phyloP scores from a whole-genome alignment of 2,113 vertebrate species.

The Triplophysa tibetana region DNA sequence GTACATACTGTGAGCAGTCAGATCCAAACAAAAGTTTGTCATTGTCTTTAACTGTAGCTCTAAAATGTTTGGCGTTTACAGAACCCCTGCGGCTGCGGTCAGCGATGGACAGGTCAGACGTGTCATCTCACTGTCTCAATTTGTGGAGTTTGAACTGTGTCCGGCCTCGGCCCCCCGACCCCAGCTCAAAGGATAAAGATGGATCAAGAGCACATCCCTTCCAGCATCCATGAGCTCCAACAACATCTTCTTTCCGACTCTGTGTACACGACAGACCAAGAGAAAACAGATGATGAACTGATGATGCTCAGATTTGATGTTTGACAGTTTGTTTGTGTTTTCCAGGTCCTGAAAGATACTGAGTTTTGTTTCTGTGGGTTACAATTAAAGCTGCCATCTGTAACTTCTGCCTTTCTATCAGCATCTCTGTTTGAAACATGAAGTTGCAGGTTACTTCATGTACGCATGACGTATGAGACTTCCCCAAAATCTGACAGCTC shows the following conservation, averaged over 20 bases:
- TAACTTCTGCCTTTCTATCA: too few relatives aligned
- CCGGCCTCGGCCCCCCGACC: conserved; percentile 13
- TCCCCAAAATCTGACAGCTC: too few relatives aligned
- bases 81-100: not conserved
- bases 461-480: too few relatives aligned
- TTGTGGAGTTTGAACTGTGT: conserved; percentile 35
- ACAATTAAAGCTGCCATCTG: too few relatives aligned
- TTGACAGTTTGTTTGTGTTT: not conserved
- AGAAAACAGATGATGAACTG: not conserved
- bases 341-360: too few relatives aligned
- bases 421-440: too few relatives aligned
- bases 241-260: conserved; percentile 6
- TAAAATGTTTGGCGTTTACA: not conserved
- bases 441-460: too few relatives aligned
- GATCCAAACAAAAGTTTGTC: too few relatives aligned
- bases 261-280: not conserved
- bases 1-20: too few relatives aligned
- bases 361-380: conserved; percentile 6
- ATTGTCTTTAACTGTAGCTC: not conserved
- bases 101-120: conserved; percentile 17
- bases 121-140: conserved; percentile 51
- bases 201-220: conserved; percentile 40
- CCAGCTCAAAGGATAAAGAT: conserved; percentile 44
- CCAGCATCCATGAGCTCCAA: conserved; percentile 22
- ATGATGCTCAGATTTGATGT: not conserved